Base-by-base conservation (phyloP, 1,140 invertebrate genomes). In the Propsilocerus akamusi region DNA sequence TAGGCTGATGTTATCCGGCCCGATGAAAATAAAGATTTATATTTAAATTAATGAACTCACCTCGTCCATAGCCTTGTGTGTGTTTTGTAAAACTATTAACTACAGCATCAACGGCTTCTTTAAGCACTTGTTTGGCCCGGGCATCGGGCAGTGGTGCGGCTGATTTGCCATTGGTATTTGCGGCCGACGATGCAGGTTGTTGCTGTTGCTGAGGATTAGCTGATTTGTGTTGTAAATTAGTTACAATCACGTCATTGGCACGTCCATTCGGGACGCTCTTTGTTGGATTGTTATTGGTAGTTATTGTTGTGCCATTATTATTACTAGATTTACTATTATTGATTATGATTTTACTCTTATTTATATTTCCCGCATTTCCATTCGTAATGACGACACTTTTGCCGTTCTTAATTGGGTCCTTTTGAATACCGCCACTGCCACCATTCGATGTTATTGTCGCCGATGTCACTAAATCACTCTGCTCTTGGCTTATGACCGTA, bases 1-100 rank as follows among this genome's bases (percentile, higher is more conserved):
- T 30, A n/a, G 11, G 28, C 28, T 6, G 28, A 8, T 8, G n/a
- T 3, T 30, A 30, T 30, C n/a, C 2, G n/a, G 28, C n/a, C 10
- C 10, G 10, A 30, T 4, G n/a, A 3, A 30, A 3, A 30, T 8
- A 30, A 30, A n/a, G 30, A 34, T 10, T 4, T 34, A 6, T 6
- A 34, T n/a, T 17, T 17, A 37, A 37, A 17, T 41, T 41, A 8
- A 17, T 22, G 50, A 12, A 58, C 61, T 70, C 67, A 83, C 81
- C 80, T 76, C 80, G 69, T 48, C 80, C 80, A 61, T 81, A 83
- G 50, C 80, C 79, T 66, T 83, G 79, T 28, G 77, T 80, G 57
- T 83, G 80, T 58, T 83, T 84, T 8, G 80, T 79, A 66, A 83
- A 84, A 62, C 80, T 84, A 62, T 81, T 82, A 51, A 83, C 80